Conservation (phyloP, 1,140 invertebrate genomes). For the Hypsibius dujardini region DNA sequence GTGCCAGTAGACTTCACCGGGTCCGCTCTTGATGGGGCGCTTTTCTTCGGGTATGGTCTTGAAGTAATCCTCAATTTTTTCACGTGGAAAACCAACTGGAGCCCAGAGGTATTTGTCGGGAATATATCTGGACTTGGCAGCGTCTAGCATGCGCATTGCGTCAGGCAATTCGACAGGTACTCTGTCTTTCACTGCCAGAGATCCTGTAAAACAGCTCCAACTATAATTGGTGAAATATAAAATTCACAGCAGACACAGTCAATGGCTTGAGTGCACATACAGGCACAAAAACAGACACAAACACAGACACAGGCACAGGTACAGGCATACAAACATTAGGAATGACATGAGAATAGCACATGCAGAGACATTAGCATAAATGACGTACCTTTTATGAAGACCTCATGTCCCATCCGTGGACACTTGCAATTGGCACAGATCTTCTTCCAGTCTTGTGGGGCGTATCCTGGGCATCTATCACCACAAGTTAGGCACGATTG, state of each 20-base stretch:
- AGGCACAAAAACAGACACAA: neutral
- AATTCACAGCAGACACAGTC: neutral
- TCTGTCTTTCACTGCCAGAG: neutral
- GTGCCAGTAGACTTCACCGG: constrained; percentile 57
- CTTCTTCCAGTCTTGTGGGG: constrained; percentile 53
- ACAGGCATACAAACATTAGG: neutral
- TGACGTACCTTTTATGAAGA: constrained; percentile 60
- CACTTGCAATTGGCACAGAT: constrained; percentile 73
- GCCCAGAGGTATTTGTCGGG: neutral
- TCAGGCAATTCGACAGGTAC: constrained; percentile 22
- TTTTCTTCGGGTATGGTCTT: constrained; percentile 53
- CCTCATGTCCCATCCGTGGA: constrained; percentile 59
- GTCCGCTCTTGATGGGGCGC: constrained; percentile 52
- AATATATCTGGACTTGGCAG: constrained; percentile 25
- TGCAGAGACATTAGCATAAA: constrained; percentile 31
- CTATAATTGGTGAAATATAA: constrained; percentile 16
- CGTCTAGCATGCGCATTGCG: constrained; percentile 28
- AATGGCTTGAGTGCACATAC: neutral
- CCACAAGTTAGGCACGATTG: constrained; percentile 60
- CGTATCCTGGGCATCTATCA: constrained; percentile 58
- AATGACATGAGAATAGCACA: neutral
- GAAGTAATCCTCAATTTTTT: constrained; percentile 50
- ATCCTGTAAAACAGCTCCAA: neutral
- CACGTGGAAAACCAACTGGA: constrained; percentile 22
- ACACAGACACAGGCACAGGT: neutral